These are phyloP conservation scores for Theonella swinhoei DNA, from an alignment of 37 sponge, comb jelly and placozoan species.

Conservation along the genomic window DNA sequence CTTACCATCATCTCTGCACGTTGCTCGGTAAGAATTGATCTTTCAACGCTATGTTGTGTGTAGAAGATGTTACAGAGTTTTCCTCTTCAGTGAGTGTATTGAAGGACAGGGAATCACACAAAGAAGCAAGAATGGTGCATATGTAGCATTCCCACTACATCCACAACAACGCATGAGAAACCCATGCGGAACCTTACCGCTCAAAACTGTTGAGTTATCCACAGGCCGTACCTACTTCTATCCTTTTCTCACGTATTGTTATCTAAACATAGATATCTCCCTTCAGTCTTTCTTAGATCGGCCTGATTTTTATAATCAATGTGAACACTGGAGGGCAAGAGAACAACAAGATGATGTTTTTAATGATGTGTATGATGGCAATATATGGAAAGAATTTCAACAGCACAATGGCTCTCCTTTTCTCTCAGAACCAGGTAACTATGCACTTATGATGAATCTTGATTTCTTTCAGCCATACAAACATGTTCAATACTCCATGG, in stretches of 20 bases:
- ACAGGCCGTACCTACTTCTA: background rate
- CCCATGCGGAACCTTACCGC: constrained; percentile 4
- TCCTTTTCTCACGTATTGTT: constrained; percentile 23
- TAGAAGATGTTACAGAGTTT: too few relatives aligned
- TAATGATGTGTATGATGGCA: constrained; percentile 55
- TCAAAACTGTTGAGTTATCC: constrained; percentile 3
- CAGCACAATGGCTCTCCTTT: background rate
- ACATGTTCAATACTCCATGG: constrained; percentile 20
- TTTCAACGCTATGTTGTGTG: too few relatives aligned
- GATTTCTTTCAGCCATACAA: constrained; percentile 55
- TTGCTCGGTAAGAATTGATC: too few relatives aligned
- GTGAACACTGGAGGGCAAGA: constrained; percentile 35
- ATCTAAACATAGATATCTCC: constrained; percentile 9
- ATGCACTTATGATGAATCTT: constrained; percentile 15
- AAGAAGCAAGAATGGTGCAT: constrained; percentile 20
- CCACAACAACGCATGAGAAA: constrained; percentile 14
- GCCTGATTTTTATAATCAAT: constrained; percentile 14
- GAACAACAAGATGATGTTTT: background rate
- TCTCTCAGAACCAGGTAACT: constrained; percentile 4
- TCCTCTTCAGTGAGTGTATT: too few relatives aligned
- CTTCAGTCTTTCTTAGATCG: constrained; percentile 8
- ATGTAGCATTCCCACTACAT: constrained; percentile 42
- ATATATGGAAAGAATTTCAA: constrained; percentile 46
- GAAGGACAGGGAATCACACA: background rate
- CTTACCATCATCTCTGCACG: too few relatives aligned